Base-by-base conservation (phyloP, 2,797 vertebrate genomes). In the Danio jaintianensis region DNA sequence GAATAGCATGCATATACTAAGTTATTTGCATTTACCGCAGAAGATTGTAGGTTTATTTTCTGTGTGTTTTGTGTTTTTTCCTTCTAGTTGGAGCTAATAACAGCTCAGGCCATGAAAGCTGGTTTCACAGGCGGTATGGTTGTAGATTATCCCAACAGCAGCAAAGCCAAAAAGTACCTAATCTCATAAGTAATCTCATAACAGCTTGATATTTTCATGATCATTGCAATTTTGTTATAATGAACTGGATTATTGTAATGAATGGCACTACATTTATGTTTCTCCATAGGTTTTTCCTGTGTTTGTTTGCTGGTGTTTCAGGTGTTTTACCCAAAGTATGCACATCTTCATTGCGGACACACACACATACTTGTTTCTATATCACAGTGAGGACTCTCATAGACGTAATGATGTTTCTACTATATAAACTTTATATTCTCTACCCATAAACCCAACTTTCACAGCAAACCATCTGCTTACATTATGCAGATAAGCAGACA, bases 111-210 rank as follows among this genome's bases (percentile, higher is more conserved):
- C 63, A 99, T 96, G 91, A 96, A 85, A 85, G 97, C 97, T 0
- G 98, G 98, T 53, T 99, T 99, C 89, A 96, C 95, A 0, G 98
- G 98, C 0, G 97, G 98, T 1, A 94, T 99, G 95, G 97, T 99
- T 80, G 95, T 99, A 29, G 98, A 99, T 89, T 99, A 96, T 81
- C 97, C 98, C 75, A 98, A 99, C 94, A 99, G 98, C 7, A 90
- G 93, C 90, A 98, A 97, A 88, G 98, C 97, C 3, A 99, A 98
- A 89, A 99, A 99, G 98, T 99, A 74, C 20, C 58, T 13, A 0
- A 13, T 0, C 38, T n/a, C n/a, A n/a, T n/a, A n/a, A n/a, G n/a
- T n/a, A n/a, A 29, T 29, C 29, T 29, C 29, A 29, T 29, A 29
- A 29, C 22, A 3, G 52, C 58, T 10, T 4, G 6, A 43, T 18